Base-by-base conservation (phyloP, 2,888 invertebrate species). In the Gryllus longicercus region DNA sequence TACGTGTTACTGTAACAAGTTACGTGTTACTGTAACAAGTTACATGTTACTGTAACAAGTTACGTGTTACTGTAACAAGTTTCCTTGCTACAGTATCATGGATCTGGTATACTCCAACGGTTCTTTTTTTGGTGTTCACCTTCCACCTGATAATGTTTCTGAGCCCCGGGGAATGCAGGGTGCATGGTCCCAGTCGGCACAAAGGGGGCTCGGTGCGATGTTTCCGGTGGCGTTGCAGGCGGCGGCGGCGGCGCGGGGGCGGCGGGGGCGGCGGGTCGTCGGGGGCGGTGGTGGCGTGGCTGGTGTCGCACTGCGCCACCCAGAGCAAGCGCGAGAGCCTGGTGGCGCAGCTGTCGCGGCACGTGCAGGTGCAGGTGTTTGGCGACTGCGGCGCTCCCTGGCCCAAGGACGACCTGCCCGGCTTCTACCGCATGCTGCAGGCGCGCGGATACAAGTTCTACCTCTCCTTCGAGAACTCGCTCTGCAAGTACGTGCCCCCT, bases 241-340 rank as follows among this genome's bases (percentile, higher is more conserved):
- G 38, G 38, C 38, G 38, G 0, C 25, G 25, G 25, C 38, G 38
- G 8, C 38, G 38, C 8, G 38, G 12, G 18, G 21, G 21, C 12
- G 21, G 21, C 21, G 21, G 21, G 21, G 21, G 21, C n/a, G 21
- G 1, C 21, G 1, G 49, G 50, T n/a, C n/a, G n/a, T 50, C 50
- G 78, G 23, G 5, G 5, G n/a, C 23, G 21, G 16, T 78, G 14
- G 74, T 76, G 50, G 90, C 90, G 5, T 90, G 90, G 90, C 90
- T 90, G 84, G 90, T 90, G 38, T 90, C 89, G 16, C 90, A 90
- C 84, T 90, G 90, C 84, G 88, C 86, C 14, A 88, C 90, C 8
- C 85, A 86, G 77, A 90, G 90, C 83, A 86, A 87, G n/a, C 85
- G 90, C n/a, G 83, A 87, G 14, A 86, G 8, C 11, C 89, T 88